Percentiles rank a stretch among this genome's conserved stretches.
These are phyloP conservation scores for Uloborus plumipes DNA, from an alignment of 2,888 invertebrate species.

Conservation along the genomic window DNA sequence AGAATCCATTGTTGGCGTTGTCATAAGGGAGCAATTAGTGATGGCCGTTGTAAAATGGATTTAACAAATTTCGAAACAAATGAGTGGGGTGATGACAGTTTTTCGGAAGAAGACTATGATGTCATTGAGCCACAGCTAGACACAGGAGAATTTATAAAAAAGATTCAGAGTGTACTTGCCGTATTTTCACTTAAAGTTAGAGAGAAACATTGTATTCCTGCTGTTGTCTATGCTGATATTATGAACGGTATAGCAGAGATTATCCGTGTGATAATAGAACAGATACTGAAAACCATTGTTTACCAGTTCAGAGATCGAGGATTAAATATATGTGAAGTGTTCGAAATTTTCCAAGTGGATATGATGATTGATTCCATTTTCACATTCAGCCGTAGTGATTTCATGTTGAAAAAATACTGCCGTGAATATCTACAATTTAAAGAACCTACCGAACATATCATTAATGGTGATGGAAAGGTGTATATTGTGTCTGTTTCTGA, in stretches of 20 bases:
- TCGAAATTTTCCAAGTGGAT: neutral
- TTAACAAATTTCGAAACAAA: neutral
- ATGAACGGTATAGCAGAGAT: slow-evolving; percentile 1
- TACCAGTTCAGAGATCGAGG: neutral
- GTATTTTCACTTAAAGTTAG: neutral
- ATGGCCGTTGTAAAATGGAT: neutral
- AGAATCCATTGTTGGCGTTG: neutral
- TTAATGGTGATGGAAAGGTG: neutral
- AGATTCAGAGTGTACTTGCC: neutral
- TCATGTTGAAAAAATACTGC: neutral
- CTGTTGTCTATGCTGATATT: slow-evolving; percentile 4
- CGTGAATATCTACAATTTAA: neutral
- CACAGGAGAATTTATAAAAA: neutral
- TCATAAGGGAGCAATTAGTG: neutral
- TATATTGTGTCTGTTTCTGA: neutral
- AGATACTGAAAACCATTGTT: neutral
- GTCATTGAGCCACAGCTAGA: neutral
- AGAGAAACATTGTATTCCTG: neutral
- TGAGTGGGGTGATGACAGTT: neutral
- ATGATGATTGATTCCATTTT: too few species aligned
- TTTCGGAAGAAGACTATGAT: neutral
- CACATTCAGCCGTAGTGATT: slow-evolving; percentile 1
- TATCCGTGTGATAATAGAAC: neutral
- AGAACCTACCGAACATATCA: neutral
- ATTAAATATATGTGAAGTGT: neutral